A percentile compares a stretch with the other conserved stretches of the same genome.
Conservation (phyloP, 1,140 invertebrate genomes). For the Tetramorium parvispinum region DNA sequence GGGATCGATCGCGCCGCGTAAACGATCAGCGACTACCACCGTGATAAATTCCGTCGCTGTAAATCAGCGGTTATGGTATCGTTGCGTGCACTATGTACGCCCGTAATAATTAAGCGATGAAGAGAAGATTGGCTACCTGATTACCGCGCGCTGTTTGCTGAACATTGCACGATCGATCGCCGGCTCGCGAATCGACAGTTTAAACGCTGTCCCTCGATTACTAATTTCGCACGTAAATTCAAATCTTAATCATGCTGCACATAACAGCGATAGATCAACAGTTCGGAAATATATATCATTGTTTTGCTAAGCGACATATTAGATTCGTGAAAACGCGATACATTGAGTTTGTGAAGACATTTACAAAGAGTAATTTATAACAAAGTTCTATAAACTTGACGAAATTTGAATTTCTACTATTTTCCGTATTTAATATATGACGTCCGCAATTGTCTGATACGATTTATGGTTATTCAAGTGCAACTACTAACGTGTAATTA, state of each 20-base stretch:
- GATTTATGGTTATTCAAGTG: not conserved
- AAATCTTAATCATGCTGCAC: not conserved
- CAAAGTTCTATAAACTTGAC: not conserved
- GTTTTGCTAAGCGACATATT: not conserved
- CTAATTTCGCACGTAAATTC: slow-evolving; percentile 7
- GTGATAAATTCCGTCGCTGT: slow-evolving; percentile 80
- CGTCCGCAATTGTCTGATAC: not conserved
- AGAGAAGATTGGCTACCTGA: slow-evolving; percentile 68
- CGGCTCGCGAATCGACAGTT: slow-evolving; percentile 19
- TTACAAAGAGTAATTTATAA: not conserved
- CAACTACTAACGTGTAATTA: not conserved
- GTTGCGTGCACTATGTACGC: slow-evolving; percentile 68
- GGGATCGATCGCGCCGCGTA: slow-evolving; percentile 74
- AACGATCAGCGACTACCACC: slow-evolving; percentile 80
- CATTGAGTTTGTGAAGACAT: not conserved
- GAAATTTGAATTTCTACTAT: not conserved
- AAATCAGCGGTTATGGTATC: slow-evolving; percentile 75
- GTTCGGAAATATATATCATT: not conserved
- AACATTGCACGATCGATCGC: slow-evolving; percentile 69
- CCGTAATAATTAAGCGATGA: slow-evolving; percentile 81
- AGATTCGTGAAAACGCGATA: not conserved
- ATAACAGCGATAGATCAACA: not conserved
- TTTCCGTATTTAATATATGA: not conserved
- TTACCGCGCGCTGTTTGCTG: slow-evolving; percentile 26
- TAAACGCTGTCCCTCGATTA: not conserved